Conservation (phyloP, 2,797 vertebrate genomes). For the Anableps anableps region DNA sequence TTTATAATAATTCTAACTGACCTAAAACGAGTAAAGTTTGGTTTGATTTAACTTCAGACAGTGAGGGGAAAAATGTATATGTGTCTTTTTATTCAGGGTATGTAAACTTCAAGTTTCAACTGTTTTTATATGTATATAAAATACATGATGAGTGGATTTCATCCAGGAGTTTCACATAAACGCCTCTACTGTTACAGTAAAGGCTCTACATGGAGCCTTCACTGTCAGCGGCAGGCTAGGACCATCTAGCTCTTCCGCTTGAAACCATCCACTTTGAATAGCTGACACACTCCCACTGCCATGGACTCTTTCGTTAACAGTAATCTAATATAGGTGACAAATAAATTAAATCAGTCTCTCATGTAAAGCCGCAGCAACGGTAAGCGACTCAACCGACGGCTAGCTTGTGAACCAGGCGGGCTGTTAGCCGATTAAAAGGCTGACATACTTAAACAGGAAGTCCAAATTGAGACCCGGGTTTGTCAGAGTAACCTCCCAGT, state of each 20-base stretch:
- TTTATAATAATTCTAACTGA: too few species aligned
- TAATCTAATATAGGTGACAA: neutral
- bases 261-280: neutral
- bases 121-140: too few species aligned
- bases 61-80: too few species aligned
- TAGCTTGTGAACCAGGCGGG: neutral
- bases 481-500: too few species aligned
- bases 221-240: conserved; percentile 19
- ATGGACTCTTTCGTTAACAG: neutral
- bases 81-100: too few species aligned
- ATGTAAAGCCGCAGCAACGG: neutral
- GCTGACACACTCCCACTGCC: neutral
- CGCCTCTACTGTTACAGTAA: too few species aligned
- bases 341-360: neutral
- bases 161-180: neutral
- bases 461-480: neutral
- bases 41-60: too few species aligned
- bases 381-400: conserved; percentile 5
- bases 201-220: neutral
- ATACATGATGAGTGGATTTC: neutral
- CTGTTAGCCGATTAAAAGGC: neutral
- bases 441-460: neutral
- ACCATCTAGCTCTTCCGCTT: neutral
- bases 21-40: too few species aligned
- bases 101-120: too few species aligned